Conservation (phyloP, 2,113 vertebrate genomes). For the Bungarus multicinctus region DNA sequence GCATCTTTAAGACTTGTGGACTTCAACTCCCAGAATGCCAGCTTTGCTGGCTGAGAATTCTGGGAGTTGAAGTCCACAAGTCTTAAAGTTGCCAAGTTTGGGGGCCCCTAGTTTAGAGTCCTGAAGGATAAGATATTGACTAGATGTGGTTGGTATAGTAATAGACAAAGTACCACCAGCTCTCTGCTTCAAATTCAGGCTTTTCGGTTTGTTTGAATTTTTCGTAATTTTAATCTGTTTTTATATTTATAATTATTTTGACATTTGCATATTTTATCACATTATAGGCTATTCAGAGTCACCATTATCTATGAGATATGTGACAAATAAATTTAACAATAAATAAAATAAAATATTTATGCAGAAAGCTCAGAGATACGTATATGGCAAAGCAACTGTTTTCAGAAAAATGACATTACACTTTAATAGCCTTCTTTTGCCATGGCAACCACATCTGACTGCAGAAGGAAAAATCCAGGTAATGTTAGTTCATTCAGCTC, state of each 20-base stretch:
- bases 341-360: background rate
- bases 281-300: background rate
- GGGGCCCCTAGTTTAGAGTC: background rate
- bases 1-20: no score
- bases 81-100: no score
- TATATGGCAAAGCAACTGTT: background rate
- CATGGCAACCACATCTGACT: constrained; percentile 35
- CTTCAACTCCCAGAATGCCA: no score
- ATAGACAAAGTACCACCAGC: background rate
- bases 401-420: background rate
- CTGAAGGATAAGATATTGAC: background rate
- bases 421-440: constrained; percentile 21
- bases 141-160: background rate
- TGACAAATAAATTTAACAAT: background rate
- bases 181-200: background rate
- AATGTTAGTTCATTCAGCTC: constrained; percentile 19
- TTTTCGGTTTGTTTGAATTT: background rate
- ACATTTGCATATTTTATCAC: background rate
- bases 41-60: no score
- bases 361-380: background rate
- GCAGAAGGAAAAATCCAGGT: constrained; percentile 1
- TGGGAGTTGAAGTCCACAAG: no score
- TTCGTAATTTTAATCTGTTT: background rate
- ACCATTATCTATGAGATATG: background rate
- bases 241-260: background rate